A percentile compares a stretch with the other conserved stretches of the same genome.
phyloP scores from a whole-genome alignment of 2,888 invertebrate species.

The Pristionchus mayeri region DNA sequence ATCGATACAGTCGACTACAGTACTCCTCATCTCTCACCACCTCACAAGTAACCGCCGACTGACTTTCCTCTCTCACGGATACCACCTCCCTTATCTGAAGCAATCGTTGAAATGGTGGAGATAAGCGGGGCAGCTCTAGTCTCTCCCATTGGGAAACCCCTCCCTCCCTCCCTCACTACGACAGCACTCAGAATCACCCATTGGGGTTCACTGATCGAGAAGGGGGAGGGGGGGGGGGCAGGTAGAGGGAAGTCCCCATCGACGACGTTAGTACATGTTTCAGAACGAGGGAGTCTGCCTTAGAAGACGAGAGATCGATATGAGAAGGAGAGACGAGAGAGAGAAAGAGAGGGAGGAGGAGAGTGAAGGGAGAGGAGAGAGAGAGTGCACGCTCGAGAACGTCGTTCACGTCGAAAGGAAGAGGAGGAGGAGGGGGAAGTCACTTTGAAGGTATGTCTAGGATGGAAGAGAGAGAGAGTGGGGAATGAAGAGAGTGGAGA shows the following conservation, averaged over 20 bases:
- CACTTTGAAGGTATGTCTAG: not conserved
- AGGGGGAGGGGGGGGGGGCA: not conserved
- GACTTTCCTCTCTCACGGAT: slow-evolving; percentile 20
- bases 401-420: slow-evolving; percentile 28
- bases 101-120: slow-evolving; percentile 43
- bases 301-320: slow-evolving; percentile 31
- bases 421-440: slow-evolving; percentile 1
- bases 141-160: slow-evolving; percentile 34
- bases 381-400: slow-evolving; percentile 12
- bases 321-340: not conserved
- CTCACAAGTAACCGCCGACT: slow-evolving; percentile 31
- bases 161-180: not conserved
- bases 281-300: slow-evolving; percentile 17
- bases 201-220: not conserved
- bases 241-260: not conserved
- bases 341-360: not conserved
- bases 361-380: not conserved
- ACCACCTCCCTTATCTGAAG: slow-evolving; percentile 25
- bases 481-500: not conserved
- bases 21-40: not conserved
- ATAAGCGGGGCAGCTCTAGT: slow-evolving; percentile 15
- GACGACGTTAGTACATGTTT: not conserved
- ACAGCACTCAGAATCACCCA: not conserved
- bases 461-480: not conserved
- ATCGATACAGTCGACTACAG: slow-evolving; percentile 24